Conservation (phyloP, 2,113 vertebrate genomes). For the Sciurus niger region DNA sequence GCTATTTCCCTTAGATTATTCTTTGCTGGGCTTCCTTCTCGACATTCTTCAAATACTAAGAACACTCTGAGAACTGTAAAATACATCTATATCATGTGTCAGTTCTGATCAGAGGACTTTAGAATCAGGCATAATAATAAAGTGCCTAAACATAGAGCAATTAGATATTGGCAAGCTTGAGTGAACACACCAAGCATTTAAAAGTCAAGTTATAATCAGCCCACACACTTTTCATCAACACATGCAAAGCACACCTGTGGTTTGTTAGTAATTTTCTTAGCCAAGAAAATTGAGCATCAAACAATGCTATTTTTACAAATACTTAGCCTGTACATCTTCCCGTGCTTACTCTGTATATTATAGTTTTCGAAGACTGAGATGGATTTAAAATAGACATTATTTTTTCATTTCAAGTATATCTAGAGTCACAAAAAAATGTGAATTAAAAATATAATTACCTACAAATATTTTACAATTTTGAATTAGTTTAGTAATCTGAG, state of each 20-base stretch:
- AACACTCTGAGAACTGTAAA: not conserved
- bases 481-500: not conserved
- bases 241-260: not conserved
- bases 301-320: not conserved
- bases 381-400: not conserved
- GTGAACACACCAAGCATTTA: not conserved
- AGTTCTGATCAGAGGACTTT: not conserved
- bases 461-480: not conserved
- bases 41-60: not conserved
- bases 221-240: not conserved
- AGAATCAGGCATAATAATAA: constrained; percentile 1
- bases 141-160: constrained; percentile 5
- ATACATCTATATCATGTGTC: not conserved
- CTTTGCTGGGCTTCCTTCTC: not conserved
- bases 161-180: constrained; percentile 28
- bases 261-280: constrained; percentile 28
- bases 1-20: not conserved
- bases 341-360: not conserved
- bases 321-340: not conserved
- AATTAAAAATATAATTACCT: not conserved
- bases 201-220: constrained; percentile 50
- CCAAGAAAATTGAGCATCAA: constrained; percentile 26
- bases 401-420: not conserved
- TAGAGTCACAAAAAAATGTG: not conserved
- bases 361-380: not conserved